Conservation (phyloP, 1,140 invertebrate genomes). For the fruit fly (Drosophila melanogaster) region DNA sequence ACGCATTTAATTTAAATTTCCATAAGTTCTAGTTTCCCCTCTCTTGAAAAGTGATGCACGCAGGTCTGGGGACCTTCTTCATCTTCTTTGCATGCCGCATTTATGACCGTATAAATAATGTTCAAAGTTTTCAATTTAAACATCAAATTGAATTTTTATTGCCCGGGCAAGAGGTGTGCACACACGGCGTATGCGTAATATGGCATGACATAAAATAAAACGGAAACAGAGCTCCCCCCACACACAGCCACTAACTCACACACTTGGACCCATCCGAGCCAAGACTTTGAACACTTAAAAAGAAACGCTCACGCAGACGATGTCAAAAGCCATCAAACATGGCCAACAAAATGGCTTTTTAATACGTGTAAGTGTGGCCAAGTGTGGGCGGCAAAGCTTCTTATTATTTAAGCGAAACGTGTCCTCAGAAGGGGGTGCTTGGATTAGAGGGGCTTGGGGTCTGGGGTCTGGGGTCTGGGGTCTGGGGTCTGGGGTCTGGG, state of each 20-base stretch:
- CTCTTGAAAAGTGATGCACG: not conserved
- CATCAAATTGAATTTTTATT: constrained; percentile 79
- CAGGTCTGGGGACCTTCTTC: constrained; percentile 4
- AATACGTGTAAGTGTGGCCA: constrained; percentile 74
- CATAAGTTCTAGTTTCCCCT: not conserved
- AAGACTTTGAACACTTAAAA: constrained; percentile 53
- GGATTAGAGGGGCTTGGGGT: constrained; percentile 2
- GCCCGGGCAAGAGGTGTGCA: constrained; percentile 36
- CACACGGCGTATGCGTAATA: constrained; percentile 66
- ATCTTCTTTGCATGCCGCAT: constrained; percentile 33
- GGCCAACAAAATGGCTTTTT: constrained; percentile 79
- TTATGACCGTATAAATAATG: constrained; percentile 50
- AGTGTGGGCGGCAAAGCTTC: constrained; percentile 42
- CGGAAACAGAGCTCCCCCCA: constrained; percentile 12
- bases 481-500: not conserved
- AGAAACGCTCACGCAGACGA: constrained; percentile 49
- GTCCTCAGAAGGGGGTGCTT: not conserved
- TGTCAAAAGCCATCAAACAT: constrained; percentile 79
- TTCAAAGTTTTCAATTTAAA: constrained; percentile 76
- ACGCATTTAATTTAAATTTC: no score
- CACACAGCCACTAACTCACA: constrained; percentile 3
- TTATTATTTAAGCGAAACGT: constrained; percentile 55
- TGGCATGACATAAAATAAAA: constrained; percentile 62
- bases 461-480: not conserved
- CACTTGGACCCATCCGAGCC: constrained; percentile 26